These are phyloP conservation scores for Argyrosomus regius DNA, from an alignment of 2,797 vertebrate genomes.

Conservation along the genomic window DNA sequence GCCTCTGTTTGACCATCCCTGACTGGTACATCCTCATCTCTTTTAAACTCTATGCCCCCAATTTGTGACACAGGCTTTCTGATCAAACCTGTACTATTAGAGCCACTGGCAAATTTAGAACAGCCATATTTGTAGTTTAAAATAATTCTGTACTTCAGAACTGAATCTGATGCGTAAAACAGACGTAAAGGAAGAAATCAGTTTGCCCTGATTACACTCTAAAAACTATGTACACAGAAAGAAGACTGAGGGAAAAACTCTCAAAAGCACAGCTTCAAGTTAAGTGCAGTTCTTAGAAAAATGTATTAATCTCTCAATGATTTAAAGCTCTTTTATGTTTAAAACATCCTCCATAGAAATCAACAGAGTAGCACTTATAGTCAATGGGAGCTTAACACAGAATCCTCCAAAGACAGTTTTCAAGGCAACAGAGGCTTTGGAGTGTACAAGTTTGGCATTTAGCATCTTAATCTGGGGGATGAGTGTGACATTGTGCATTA, in stretches of 20 bases:
- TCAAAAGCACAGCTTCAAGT: constrained; percentile 51
- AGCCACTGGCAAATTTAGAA: no score
- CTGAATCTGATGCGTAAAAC: not conserved
- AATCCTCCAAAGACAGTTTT: constrained; percentile 72
- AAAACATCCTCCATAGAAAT: constrained; percentile 64
- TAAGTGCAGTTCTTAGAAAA: constrained; percentile 68
- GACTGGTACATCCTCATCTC: not conserved
- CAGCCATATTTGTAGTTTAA: not conserved
- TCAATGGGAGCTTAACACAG: constrained; percentile 69
- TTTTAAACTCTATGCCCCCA: not conserved
- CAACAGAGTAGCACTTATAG: constrained; percentile 65
- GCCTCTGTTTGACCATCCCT: not conserved
- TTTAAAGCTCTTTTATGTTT: constrained; percentile 69
- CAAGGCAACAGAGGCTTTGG: constrained; percentile 71
- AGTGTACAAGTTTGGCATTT: constrained; percentile 76
- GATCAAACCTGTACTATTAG: not conserved
- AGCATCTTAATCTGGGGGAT: constrained; percentile 80
- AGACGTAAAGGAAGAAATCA: constrained; percentile 9
- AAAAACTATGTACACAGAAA: constrained; percentile 28
- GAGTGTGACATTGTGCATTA: constrained; percentile 83
- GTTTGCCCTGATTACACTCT: constrained; percentile 16
- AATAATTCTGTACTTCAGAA: not conserved
- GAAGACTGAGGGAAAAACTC: constrained; percentile 20
- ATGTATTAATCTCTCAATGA: constrained; percentile 71
- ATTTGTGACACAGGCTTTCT: not conserved